Percentiles rank a stretch among this genome's conserved stretches.
Evolutionary conservation across 2,797 vertebrate species (phyloP).

Genomic region (Peromyscus nudipes): DNA sequence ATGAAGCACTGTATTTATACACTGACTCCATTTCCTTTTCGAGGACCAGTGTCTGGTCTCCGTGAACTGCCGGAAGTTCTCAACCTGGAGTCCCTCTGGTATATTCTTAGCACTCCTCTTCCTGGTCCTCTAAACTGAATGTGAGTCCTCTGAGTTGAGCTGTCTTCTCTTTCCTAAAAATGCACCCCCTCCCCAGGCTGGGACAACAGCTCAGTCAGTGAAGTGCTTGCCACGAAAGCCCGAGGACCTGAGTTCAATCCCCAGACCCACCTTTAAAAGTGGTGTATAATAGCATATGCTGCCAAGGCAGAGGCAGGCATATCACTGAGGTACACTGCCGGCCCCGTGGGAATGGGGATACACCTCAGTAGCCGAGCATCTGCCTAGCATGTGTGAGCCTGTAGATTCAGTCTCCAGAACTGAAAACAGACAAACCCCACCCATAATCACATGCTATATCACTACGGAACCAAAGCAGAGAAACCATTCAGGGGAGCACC

Average conservation of each 20-base stretch:
- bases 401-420: not conserved
- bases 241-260: not conserved
- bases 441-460: not conserved
- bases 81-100: not conserved
- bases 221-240: not conserved
- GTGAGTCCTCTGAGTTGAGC: constrained; percentile 27
- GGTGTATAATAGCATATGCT: not conserved
- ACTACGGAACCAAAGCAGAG: not conserved
- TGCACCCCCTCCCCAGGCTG: not conserved
- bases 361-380: not conserved
- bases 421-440: not conserved
- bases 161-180: constrained; percentile 35
- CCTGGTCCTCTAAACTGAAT: not conserved
- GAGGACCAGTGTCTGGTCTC: constrained; percentile 33
- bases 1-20: not conserved
- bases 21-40: not conserved
- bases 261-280: not conserved
- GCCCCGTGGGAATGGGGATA: no score
- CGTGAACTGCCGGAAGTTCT: constrained; percentile 22
- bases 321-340: not conserved
- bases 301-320: not conserved
- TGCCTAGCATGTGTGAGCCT: not conserved
- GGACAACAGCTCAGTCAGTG: not conserved
- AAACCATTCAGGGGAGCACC: not conserved
- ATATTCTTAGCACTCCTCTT: not conserved